These are phyloP conservation scores for Helicoverpa zea DNA, from an alignment of 1,140 invertebrate genomes.

Conservation along the genomic window DNA sequence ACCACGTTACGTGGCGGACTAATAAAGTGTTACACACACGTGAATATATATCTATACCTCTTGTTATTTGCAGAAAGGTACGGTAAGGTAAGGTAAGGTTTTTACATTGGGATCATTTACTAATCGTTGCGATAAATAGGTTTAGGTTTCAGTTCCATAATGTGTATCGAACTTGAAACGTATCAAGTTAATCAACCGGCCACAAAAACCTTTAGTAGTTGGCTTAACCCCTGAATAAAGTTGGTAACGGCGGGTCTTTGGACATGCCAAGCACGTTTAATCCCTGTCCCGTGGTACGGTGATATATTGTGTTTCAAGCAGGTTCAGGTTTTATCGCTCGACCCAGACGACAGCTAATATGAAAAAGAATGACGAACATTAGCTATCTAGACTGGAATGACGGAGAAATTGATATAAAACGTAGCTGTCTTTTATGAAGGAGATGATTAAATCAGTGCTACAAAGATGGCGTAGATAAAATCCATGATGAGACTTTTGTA, in stretches of 20 bases:
- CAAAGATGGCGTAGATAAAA: slow-evolving; percentile 16
- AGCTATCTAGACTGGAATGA: slow-evolving; percentile 36
- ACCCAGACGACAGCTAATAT: slow-evolving; percentile 44
- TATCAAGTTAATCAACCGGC: neutral
- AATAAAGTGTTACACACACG: neutral
- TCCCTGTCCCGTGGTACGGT: slow-evolving; percentile 20
- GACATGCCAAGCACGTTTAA: slow-evolving; percentile 44
- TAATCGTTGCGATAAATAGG: too few species aligned
- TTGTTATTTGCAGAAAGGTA: neutral
- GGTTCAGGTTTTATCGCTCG: slow-evolving; percentile 31
- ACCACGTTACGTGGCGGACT: neutral
- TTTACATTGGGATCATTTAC: neutral
- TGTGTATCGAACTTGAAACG: neutral
- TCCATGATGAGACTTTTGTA: neutral
- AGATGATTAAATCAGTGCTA: neutral
- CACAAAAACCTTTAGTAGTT: slow-evolving; percentile 7
- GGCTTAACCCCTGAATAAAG: slow-evolving; percentile 11
- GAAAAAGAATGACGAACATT: slow-evolving; percentile 42
- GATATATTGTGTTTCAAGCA: slow-evolving; percentile 42
- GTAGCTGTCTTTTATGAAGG: neutral
- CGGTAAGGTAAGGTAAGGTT: neutral
- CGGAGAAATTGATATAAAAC: slow-evolving; percentile 32
- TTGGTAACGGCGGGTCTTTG: neutral
- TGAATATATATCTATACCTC: neutral
- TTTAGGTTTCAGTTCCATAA: neutral